phyloP scores from a whole-genome alignment of 2,888 invertebrate species.

The Pterostichus madidus region DNA sequence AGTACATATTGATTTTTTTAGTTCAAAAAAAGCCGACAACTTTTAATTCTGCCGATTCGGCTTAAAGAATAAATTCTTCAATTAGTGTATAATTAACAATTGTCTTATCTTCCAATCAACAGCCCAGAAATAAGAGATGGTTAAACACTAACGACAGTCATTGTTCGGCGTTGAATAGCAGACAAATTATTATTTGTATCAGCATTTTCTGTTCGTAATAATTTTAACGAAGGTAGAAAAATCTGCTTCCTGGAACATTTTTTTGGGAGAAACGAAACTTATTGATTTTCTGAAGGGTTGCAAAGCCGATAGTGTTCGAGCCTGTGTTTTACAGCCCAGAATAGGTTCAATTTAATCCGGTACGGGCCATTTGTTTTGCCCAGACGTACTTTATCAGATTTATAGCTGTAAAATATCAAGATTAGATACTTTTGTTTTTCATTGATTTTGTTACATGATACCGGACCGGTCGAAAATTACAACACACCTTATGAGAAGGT shows the following conservation, averaged over 20 bases:
- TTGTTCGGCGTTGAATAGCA: conserved; percentile 6
- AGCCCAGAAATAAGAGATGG: background rate
- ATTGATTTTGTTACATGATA: conserved; percentile 36
- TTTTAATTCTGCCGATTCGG: too few species aligned
- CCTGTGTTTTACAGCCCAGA: conserved; percentile 62
- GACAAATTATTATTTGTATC: conserved; percentile 33
- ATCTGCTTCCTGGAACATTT: conserved; percentile 3
- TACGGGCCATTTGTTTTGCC: conserved; percentile 54
- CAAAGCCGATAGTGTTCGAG: conserved; percentile 52
- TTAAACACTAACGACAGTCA: background rate
- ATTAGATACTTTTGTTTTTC: conserved; percentile 56
- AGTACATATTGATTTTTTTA: too few species aligned
- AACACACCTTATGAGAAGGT: background rate
- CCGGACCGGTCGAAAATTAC: background rate
- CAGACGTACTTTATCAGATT: conserved; percentile 61
- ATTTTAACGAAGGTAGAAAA: conserved; percentile 9
- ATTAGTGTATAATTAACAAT: conserved; percentile 20
- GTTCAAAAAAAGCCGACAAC: too few species aligned
- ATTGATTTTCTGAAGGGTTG: conserved; percentile 55
- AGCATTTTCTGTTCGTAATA: conserved; percentile 24
- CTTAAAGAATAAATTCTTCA: background rate
- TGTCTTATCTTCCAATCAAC: background rate
- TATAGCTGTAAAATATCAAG: conserved; percentile 49
- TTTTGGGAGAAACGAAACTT: conserved; percentile 16
- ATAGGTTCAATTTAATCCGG: conserved; percentile 60